Evolutionary conservation across 2,888 invertebrate genomes (phyloP), one percentile per base, ranked within the genome.

Genomic region (Thera britannica): DNA sequence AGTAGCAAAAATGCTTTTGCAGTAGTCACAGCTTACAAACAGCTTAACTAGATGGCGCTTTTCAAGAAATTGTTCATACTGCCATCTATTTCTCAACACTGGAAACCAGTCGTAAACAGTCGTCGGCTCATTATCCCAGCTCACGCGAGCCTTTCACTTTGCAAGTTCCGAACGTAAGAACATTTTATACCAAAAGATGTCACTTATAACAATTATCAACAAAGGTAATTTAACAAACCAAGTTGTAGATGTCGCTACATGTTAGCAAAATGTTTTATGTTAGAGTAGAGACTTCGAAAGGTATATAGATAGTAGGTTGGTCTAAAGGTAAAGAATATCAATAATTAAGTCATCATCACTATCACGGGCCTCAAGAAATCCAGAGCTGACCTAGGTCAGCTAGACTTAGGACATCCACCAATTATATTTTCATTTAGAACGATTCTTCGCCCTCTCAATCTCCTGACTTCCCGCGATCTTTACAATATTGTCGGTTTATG

Each of bases 21-120:
- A 41, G 6, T 9, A 46, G 44, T 2, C 9, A 46, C 44, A 9
- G 9, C 9, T 9, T 46, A 9, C 44, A 46, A 2, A 9, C 6
- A 46, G 0, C 9, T 34, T 52, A 23, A 2, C 34, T 52, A 52
- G 52, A 52, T 34, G 52, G 52, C 52, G 52, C 52, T 52, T 34
- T 34, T 34, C 2, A 34, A 8, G 1, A 49, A 35, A 56, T 23
- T 46, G 9, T n/a, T 3, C 4, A 23, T 12, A 49, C 36, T 68
- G 74, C 65, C 73, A 76, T 82, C 87, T 85, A 67, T 72, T 35
- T 34, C 36, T 0, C n/a, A 23, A 12, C 11, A 63, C 7, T 36
- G 48, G 48, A 49, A 46, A n/a, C 38, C 48, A n/a, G 7, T 9
- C 9, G 7, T 1, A 9, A 1, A 46, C 44, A 23, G 23, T 23